These are phyloP conservation scores for Poecilia wingei DNA, from an alignment of 2,797 vertebrate genomes.

Conservation along the genomic window DNA sequence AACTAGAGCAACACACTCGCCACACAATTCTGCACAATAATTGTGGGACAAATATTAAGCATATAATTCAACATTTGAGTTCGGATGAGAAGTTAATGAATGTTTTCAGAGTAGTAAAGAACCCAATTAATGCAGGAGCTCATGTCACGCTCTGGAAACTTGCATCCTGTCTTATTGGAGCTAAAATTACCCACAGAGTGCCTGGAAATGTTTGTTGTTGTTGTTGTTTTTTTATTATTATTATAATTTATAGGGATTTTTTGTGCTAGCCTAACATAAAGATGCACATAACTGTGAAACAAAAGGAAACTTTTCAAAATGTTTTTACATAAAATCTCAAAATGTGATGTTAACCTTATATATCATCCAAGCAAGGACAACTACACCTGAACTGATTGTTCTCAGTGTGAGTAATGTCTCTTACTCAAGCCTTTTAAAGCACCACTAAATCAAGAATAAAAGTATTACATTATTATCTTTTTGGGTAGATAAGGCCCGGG, in stretches of 20 bases:
- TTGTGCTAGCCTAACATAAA: neutral
- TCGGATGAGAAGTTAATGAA: neutral
- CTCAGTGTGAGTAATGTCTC: too few species aligned
- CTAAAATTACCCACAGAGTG: neutral
- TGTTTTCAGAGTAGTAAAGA: neutral
- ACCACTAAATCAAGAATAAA: too few species aligned
- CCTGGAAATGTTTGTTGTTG: neutral
- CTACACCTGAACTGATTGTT: too few species aligned
- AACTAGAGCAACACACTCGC: neutral
- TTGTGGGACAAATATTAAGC: neutral
- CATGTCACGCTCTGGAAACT: neutral
- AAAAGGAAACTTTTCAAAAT: too few species aligned
- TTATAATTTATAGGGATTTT: neutral
- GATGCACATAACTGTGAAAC: neutral
- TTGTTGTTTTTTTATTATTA: neutral
- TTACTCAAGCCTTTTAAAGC: too few species aligned
- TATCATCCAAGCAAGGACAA: too few species aligned
- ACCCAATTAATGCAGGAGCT: conserved; percentile 13
- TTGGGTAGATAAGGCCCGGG: too few species aligned
- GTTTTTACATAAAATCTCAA: too few species aligned
- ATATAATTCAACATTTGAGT: neutral
- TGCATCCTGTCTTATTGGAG: neutral
- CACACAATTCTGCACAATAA: neutral
- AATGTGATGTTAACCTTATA: too few species aligned
- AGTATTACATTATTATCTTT: too few species aligned